These are phyloP conservation scores for Galendromus occidentalis DNA, from an alignment of 1,140 invertebrate species.

Conservation along the genomic window DNA sequence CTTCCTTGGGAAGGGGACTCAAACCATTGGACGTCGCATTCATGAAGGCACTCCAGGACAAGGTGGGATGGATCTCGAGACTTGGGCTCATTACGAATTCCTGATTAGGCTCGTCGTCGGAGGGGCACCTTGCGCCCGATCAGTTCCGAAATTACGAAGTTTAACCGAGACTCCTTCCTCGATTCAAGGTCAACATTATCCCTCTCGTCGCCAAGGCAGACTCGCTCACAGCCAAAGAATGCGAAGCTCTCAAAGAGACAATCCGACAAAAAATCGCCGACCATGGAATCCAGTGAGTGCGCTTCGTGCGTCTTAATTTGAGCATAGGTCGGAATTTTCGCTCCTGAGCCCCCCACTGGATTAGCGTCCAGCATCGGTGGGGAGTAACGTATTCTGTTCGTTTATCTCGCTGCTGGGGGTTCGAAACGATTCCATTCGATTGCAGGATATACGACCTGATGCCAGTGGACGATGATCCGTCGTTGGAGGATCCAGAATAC, in stretches of 20 bases:
- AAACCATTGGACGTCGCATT: constrained; percentile 91
- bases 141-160: too few relatives aligned
- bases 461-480: constrained; percentile 1
- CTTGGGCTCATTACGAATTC: not conserved
- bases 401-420: constrained; percentile 11
- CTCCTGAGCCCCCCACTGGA: too few relatives aligned
- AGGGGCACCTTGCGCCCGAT: too few relatives aligned
- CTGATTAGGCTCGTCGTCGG: too few relatives aligned
- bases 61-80: constrained; percentile 30
- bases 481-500: constrained; percentile 1
- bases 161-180: too few relatives aligned
- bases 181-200: constrained; percentile 73
- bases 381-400: too few relatives aligned
- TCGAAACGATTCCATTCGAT: constrained; percentile 18
- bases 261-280: not conserved
- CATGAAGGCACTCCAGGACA: constrained; percentile 94
- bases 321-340: too few relatives aligned
- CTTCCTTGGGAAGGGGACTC: constrained; percentile 88
- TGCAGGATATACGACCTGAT: constrained; percentile 6
- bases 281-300: not conserved
- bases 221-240: constrained; percentile 79
- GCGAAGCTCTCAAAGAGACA: not conserved
- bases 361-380: too few relatives aligned
- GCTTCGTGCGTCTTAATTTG: too few relatives aligned
- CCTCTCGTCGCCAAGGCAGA: constrained; percentile 96